A percentile compares a stretch with the other conserved stretches of the same genome.
Conservation (phyloP, 2,888 invertebrate genomes). For the Brenthis daphne region DNA sequence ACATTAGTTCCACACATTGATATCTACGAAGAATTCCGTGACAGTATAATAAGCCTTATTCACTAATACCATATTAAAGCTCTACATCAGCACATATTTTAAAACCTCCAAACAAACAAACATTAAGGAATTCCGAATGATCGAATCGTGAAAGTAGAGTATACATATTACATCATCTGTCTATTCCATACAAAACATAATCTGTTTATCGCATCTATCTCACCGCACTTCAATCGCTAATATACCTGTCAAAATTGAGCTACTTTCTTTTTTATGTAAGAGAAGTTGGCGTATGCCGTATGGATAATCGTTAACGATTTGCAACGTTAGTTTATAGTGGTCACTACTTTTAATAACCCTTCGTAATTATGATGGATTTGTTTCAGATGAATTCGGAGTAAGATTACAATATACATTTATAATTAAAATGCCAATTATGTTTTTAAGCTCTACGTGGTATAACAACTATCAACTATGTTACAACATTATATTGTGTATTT, state of each 20-base stretch:
- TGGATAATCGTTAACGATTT: constrained; percentile 16
- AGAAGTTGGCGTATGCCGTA: constrained; percentile 18
- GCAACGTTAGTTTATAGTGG: constrained; percentile 14
- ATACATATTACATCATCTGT: constrained; percentile 16
- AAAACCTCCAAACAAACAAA: constrained; percentile 3
- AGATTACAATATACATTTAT: neutral
- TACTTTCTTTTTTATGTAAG: constrained; percentile 33
- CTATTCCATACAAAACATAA: constrained; percentile 27
- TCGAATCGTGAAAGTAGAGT: constrained; percentile 15
- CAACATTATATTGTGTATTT: no score
- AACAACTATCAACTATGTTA: no score
- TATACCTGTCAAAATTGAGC: constrained; percentile 27
- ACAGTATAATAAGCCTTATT: no score
- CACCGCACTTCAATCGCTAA: constrained; percentile 28
- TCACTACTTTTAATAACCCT: neutral
- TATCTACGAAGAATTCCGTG: no score
- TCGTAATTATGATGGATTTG: neutral
- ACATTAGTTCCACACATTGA: no score
- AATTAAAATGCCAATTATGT: neutral
- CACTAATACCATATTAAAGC: no score
- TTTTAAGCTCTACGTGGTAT: no score
- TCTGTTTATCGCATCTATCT: constrained; percentile 24
- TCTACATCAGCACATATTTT: neutral
- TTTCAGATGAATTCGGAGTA: neutral
- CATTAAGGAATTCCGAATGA: constrained; percentile 2